Conservation (phyloP, 2,888 invertebrate species). For the Troides helena region DNA sequence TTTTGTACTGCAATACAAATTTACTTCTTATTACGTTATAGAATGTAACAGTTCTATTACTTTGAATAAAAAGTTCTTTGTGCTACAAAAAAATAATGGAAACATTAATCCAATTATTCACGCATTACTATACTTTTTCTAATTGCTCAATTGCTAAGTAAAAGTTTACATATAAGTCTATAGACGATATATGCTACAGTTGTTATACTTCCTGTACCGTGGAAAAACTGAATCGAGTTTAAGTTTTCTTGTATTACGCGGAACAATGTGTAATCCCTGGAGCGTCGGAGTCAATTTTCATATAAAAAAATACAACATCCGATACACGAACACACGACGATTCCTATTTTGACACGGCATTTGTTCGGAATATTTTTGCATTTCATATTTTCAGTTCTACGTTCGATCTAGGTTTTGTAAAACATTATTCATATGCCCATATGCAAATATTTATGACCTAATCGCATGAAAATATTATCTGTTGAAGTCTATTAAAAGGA, state of each 20-base stretch:
- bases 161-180: neutral
- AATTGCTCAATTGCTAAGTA: neutral
- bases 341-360: neutral
- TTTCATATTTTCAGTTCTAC: neutral
- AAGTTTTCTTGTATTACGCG: neutral
- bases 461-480: neutral
- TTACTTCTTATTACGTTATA: conserved; percentile 12
- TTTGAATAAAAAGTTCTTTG: neutral
- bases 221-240: neutral
- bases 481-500: no score
- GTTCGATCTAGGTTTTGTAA: neutral
- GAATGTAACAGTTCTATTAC: conserved; percentile 3
- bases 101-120: neutral
- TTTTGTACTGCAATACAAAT: conserved; percentile 11
- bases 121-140: no score
- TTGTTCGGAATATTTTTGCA: neutral
- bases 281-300: neutral
- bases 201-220: neutral
- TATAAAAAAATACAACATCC: neutral
- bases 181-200: neutral
- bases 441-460: neutral
- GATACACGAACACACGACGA: neutral
- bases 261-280: neutral
- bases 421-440: neutral
- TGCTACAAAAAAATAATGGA: neutral